Percentiles rank a stretch among this genome's conserved stretches.
phyloP scores from a whole-genome alignment of 1,140 invertebrate species.

The Papilio dardanus region DNA sequence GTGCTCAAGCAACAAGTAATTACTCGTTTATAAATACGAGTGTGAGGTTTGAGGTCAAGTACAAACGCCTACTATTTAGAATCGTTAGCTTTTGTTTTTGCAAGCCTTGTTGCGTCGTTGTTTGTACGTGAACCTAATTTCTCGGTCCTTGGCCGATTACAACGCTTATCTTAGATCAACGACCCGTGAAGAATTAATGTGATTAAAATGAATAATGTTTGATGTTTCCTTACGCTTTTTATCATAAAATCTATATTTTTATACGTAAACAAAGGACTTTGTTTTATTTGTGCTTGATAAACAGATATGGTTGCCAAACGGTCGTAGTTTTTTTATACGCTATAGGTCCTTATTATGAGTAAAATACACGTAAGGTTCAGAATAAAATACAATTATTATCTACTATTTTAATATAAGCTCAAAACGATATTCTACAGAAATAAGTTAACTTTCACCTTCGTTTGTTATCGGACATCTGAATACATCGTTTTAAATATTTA shows the following conservation, averaged over 20 bases:
- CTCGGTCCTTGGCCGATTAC: slow-evolving; percentile 33
- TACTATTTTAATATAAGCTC: too few species aligned
- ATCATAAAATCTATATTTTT: slow-evolving; percentile 19
- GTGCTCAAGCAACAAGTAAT: too few species aligned
- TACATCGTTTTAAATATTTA: background rate
- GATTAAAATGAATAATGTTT: slow-evolving; percentile 35
- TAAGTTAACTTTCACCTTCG: background rate
- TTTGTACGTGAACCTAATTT: slow-evolving; percentile 30
- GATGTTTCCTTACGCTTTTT: slow-evolving; percentile 6
- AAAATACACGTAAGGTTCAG: background rate
- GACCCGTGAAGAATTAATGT: slow-evolving; percentile 25
- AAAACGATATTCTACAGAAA: too few species aligned
- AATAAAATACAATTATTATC: too few species aligned
- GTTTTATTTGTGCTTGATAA: background rate
- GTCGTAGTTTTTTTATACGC: background rate
- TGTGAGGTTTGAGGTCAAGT: background rate
- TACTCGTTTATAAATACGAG: too few species aligned
- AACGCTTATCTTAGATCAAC: slow-evolving; percentile 35
- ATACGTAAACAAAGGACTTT: background rate
- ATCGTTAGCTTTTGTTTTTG: slow-evolving; percentile 13
- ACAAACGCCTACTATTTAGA: background rate
- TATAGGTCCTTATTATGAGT: background rate
- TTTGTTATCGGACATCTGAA: background rate
- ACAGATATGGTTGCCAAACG: background rate
- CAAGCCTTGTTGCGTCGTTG: slow-evolving; percentile 12